Percentiles rank a stretch among this genome's conserved stretches.
These are phyloP conservation scores for Trachymyrmex septentrionalis DNA, from an alignment of 1,140 invertebrate genomes.

Conservation along the genomic window DNA sequence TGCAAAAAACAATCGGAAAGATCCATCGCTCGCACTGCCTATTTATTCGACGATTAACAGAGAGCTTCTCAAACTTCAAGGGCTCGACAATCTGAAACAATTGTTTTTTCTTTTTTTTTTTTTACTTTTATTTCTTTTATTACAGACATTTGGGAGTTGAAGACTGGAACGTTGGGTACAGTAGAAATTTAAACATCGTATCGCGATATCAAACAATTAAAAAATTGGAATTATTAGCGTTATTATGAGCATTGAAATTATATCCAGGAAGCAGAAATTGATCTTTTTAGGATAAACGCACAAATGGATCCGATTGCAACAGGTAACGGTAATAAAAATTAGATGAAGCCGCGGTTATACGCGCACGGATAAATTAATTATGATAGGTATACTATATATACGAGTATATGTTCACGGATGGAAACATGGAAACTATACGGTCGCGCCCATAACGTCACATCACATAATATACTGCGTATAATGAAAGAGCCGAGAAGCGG, in stretches of 20 bases:
- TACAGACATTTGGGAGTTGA: too few relatives aligned
- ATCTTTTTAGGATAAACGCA: constrained; percentile 35
- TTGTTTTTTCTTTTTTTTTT: neutral
- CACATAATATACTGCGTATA: constrained; percentile 36
- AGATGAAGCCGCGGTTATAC: constrained; percentile 29
- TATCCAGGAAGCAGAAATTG: neutral
- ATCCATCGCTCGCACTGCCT: neutral
- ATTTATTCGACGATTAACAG: neutral
- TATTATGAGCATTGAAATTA: neutral
- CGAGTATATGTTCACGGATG: too few relatives aligned
- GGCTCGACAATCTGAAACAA: neutral
- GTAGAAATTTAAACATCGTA: neutral
- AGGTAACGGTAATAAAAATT: constrained; percentile 49
- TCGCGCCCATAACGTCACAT: constrained; percentile 34
- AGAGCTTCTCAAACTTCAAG: neutral
- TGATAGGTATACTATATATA: too few relatives aligned
- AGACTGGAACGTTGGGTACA: neutral
- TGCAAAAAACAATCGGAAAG: constrained; percentile 23
- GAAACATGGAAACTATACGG: neutral
- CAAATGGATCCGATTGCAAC: constrained; percentile 28
- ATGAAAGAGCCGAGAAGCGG: constrained; percentile 48
- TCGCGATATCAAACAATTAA: neutral
- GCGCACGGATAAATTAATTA: constrained; percentile 54
- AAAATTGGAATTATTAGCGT: too few relatives aligned
- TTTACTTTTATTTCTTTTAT: too few relatives aligned